Conservation (phyloP, 2,113 vertebrate species). For the Nothobranchius furzeri region DNA sequence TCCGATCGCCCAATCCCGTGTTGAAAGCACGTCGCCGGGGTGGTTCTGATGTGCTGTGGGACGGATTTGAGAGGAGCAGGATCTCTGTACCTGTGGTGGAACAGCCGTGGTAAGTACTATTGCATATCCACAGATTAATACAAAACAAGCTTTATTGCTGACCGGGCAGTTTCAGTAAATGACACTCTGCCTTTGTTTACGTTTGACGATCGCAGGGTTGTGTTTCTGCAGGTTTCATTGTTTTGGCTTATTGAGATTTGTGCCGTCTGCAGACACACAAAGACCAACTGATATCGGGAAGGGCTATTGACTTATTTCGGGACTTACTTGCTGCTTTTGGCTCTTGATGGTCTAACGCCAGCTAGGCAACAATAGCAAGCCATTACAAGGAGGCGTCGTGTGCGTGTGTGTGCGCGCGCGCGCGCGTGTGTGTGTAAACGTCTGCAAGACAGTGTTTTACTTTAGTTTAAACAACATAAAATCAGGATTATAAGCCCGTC, state of each 20-base stretch:
- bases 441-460: no score
- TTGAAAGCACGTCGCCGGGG: neutral
- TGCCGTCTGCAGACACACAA: constrained; percentile 45
- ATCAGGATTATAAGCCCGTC: no score
- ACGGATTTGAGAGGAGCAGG: neutral
- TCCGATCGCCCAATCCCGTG: neutral
- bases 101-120: neutral
- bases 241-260: neutral
- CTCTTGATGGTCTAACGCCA: neutral
- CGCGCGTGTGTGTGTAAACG: no score
- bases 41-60: neutral
- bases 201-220: neutral
- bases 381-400: no score
- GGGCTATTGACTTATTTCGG: neutral
- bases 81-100: neutral
- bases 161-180: neutral
- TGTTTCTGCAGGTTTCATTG: constrained; percentile 6
- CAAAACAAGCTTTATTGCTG: neutral
- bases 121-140: neutral
- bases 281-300: constrained; percentile 32
- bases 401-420: no score
- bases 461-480: no score
- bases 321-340: neutral
- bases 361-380: neutral
- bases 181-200: neutral